Evolutionary conservation across 2,888 invertebrate species (phyloP).

Genomic region (Notodonta ziczac): DNA sequence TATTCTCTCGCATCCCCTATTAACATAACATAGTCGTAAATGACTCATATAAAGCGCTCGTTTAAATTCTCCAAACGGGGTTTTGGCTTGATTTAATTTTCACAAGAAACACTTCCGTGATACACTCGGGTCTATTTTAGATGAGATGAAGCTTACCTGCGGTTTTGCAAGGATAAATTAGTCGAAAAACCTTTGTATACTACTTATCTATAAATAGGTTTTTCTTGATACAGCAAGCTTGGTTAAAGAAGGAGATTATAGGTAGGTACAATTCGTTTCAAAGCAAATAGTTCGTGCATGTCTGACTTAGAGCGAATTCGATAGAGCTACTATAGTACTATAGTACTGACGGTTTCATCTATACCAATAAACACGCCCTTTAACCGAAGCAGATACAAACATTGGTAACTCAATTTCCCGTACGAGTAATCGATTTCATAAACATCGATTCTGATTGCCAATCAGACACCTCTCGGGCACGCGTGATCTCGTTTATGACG

Average conservation of each 20-base stretch:
- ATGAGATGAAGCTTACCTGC: not conserved
- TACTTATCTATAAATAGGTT: too few species aligned
- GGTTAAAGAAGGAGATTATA: too few species aligned
- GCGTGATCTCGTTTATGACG: constrained; percentile 40
- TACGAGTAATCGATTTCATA: constrained; percentile 14
- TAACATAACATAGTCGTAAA: constrained; percentile 33
- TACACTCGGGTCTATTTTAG: constrained; percentile 10
- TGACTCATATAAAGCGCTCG: constrained; percentile 22
- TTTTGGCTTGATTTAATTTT: constrained; percentile 43
- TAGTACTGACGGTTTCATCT: too few species aligned
- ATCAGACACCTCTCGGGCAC: constrained; percentile 26
- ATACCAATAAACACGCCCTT: not conserved
- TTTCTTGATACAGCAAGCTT: too few species aligned
- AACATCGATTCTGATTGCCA: constrained; percentile 41
- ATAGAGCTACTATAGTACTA: too few species aligned
- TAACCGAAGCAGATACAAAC: not conserved
- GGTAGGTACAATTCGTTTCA: too few species aligned
- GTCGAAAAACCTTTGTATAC: too few species aligned
- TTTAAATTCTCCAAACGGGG: constrained; percentile 38
- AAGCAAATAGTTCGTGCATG: too few species aligned
- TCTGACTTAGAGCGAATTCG: too few species aligned
- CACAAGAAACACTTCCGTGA: constrained; percentile 21
- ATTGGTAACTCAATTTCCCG: not conserved
- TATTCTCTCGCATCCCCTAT: constrained; percentile 37
- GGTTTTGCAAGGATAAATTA: not conserved